These are phyloP conservation scores for Bacillus rossius DNA, from an alignment of 1,140 invertebrate species.

Conservation along the genomic window DNA sequence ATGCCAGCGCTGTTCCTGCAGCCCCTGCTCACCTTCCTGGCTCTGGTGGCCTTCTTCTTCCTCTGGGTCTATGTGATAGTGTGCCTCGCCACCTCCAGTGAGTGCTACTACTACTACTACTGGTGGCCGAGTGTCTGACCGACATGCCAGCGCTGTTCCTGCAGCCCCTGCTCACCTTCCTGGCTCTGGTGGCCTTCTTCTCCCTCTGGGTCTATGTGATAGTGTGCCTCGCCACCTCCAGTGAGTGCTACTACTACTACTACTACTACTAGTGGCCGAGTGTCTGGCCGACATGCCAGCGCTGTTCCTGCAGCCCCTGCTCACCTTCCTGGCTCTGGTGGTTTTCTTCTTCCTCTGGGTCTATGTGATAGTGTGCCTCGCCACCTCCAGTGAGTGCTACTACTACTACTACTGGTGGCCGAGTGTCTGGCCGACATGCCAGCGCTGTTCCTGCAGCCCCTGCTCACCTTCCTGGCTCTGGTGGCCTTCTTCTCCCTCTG, in stretches of 20 bases:
- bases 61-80: slow-evolving; percentile 81
- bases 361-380: slow-evolving; percentile 62
- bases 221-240: slow-evolving; percentile 59
- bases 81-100: slow-evolving; percentile 63
- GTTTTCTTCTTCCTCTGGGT: slow-evolving; percentile 84
- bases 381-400: slow-evolving; percentile 66
- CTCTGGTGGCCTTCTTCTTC: slow-evolving; percentile 69
- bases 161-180: slow-evolving; percentile 82
- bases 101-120: no score
- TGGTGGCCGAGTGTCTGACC: no score
- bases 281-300: slow-evolving; percentile 74
- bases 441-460: slow-evolving; percentile 78
- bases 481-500: slow-evolving; percentile 79
- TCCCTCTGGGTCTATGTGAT: slow-evolving; percentile 81
- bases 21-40: slow-evolving; percentile 78
- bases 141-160: slow-evolving; percentile 80
- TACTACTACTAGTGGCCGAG: no score
- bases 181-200: slow-evolving; percentile 71
- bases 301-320: slow-evolving; percentile 80
- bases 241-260: no score
- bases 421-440: slow-evolving; percentile 79
- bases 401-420: no score
- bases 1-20: slow-evolving; percentile 84
- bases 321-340: slow-evolving; percentile 75
- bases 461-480: slow-evolving; percentile 77